Evolutionary conservation across 92 coral and sea anemone genomes (phyloP), one percentile per base, ranked within the genome.

Genomic region (Phymanthus crucifer): DNA sequence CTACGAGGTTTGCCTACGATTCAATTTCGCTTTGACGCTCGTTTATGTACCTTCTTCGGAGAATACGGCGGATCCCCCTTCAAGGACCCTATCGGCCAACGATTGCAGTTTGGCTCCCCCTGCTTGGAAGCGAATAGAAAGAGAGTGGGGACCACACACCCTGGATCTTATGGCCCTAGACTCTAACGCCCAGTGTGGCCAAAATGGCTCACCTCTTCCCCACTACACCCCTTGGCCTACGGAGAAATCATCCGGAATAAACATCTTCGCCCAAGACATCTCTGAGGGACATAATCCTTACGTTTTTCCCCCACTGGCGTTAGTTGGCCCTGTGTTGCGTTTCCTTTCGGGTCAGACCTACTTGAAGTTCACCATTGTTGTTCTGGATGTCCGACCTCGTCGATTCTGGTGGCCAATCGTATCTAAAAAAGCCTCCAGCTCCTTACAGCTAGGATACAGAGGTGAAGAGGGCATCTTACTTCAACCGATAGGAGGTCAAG

Each of bases 341-440:
- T 82, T 82, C 64, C 66, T 87, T 26, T 68, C 57, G 33, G 58
- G 83, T 31, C 40, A 71, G 8, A 26, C 78, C 6, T 61, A 71
- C 46, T n/a, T n/a, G n/a, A 66, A 27, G 7, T 52, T 76, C 43
- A 81, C 90, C 34, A 70, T 86, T 7, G 72, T 81, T 12, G 34
- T 76, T 35, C 86, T 83, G 40, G 79, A 75, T 38, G 35, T 76
- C 3, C 72, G 31, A 11, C 90, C 86, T 14, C 66, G 69, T 21
- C 82, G 73, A 27, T 86, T 75, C 66, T 84, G 86, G 89, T 89
- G 92, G 89, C 93, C 89, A 1, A 17, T 85, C 32, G 73, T 89
- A 80, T 40, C 74, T 3, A 48, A 74, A 36, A 83, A 73, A 0
- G 78, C 87, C 26, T 32, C 12, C 48, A 83, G 67, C 40, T 76